Base-by-base conservation (phyloP, 2,797 vertebrate genomes). In the Ctenochaetus hawaiiensis region DNA sequence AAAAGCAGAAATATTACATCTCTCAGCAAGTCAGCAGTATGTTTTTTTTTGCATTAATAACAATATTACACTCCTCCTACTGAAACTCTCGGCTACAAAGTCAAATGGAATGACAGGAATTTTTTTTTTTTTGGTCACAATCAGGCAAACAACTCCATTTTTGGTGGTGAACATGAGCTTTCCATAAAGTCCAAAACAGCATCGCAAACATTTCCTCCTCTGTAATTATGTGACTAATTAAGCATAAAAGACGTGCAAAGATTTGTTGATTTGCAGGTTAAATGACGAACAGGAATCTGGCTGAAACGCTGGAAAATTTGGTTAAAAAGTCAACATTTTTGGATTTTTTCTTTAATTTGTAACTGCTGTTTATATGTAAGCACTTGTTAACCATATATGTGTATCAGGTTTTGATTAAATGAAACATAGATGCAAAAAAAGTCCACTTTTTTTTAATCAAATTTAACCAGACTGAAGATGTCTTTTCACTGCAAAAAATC, bases 1-100 rank as follows among this genome's bases (percentile, higher is more conserved):
- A 67, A 77, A 82, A 83, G 78, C 80, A 84, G 73, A 78, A 80
- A 80, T 79, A 73, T 76, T 77, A 81, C 76, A 82, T 75, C 71
- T 85, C 49, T 57, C 39, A 77, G 74, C 53, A 49, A 57, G 53
- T 83, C 69, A 84, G 57, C 67, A 65, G 76, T 58, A n/a, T 16
- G 48, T 71, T 60, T 26, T 2, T 26, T 26, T 26, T 26, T 62
- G 73, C 49, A 30, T 68, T 8, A 54, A 80, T 37, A 77, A 56
- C 60, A 72, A 59, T 8, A n/a, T 70, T 49, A 39, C 57, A 23
- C 52, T 67, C 54, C 48, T 66, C 39, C 5, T 47, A 45, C 11
- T 45, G 49, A 58, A 22, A 58, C 17, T 47, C 47, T 59, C 53
- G 61, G 64, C 18, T 26, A 57, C 52, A 52, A 45, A 78, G 45